Evolutionary conservation across 2,888 invertebrate species (phyloP), one percentile per base, ranked within the genome.

Genomic region (Trilocha varians): DNA sequence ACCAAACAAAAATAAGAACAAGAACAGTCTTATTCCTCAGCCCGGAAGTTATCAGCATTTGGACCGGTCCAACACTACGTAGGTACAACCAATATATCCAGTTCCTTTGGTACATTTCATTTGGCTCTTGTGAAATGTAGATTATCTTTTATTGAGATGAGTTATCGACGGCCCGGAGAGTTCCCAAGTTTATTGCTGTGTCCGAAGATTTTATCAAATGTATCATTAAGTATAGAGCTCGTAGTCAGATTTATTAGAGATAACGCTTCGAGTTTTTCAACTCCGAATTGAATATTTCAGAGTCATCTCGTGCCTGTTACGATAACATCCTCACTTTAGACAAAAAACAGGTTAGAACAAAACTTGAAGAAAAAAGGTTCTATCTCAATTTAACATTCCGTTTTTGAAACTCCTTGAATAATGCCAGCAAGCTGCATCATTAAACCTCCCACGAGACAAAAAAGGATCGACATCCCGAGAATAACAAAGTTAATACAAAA

Each of bases 21-120:
- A 61, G 56, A 57, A 65, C 58, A 62, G 64, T 63, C 66, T 72
- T 71, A 75, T 70, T 74, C 67, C 73, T 74, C 69, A 55, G 63
- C 64, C 70, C 76, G 78, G 76, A 79, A 80, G 77, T 72, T 77
- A 75, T 75, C 75, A 73, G 64, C 64, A 63, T 70, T 73, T 70
- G 67, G 65, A 80, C 79, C 75, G 78, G 78, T 78, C 76, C 59
- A 59, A 46, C 59, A 57, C 53, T 50, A 43, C 40, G 36, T 25
- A 34, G 18, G 34, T 49, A 62, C 57, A 62, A 65, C 8, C 62
- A 65, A 68, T 64, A 50, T 60, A 59, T 61, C 63, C 51, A 57
- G 57, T 61, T 67, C 59, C 62, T 52, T 42, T 42, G 35, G 38
- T 34, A 25, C 25, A 25, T 25, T 59, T 55, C 56, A 57, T 61